Evolutionary conservation across 2,888 invertebrate genomes (phyloP).

Genomic region (Argyresthia goedartella): DNA sequence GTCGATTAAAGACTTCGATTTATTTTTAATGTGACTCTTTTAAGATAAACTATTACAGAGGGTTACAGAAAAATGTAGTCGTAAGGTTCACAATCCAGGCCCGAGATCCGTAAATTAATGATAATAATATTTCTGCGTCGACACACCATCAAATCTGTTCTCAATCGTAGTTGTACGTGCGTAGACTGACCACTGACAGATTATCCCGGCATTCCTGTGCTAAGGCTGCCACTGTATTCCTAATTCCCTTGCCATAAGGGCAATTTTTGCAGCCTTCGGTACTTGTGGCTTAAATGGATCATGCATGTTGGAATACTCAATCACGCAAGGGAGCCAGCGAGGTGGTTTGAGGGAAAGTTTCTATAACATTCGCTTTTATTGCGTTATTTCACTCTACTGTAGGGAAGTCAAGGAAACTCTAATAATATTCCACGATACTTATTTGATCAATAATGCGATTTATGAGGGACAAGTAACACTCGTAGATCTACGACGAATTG

Average conservation of each 20-base stretch:
- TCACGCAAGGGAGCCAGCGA: background rate
- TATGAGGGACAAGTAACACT: background rate
- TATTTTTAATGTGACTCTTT: too few relatives aligned
- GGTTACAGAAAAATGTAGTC: too few relatives aligned
- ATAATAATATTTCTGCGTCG: background rate
- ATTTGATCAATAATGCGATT: background rate
- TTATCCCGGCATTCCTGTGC: slow-evolving; percentile 19
- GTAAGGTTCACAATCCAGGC: too few relatives aligned
- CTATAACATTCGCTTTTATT: slow-evolving; percentile 44
- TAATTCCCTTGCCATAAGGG: background rate
- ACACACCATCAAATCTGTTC: slow-evolving; percentile 27
- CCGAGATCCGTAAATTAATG: too few relatives aligned
- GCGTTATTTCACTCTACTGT: slow-evolving; percentile 43
- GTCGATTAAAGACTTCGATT: too few relatives aligned
- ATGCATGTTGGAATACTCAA: background rate
- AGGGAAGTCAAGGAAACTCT: slow-evolving; percentile 8
- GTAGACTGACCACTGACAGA: slow-evolving; percentile 30
- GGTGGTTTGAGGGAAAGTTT: slow-evolving; percentile 17
- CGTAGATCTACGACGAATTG: background rate
- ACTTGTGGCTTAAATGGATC: background rate
- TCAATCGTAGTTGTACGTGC: slow-evolving; percentile 39
- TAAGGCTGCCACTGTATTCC: background rate
- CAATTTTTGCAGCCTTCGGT: background rate
- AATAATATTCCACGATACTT: background rate
- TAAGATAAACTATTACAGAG: too few relatives aligned